Evolutionary conservation across 2,888 invertebrate species (phyloP), one percentile per base, ranked within the genome.

Genomic region (Hydrotaea diabolus): DNA sequence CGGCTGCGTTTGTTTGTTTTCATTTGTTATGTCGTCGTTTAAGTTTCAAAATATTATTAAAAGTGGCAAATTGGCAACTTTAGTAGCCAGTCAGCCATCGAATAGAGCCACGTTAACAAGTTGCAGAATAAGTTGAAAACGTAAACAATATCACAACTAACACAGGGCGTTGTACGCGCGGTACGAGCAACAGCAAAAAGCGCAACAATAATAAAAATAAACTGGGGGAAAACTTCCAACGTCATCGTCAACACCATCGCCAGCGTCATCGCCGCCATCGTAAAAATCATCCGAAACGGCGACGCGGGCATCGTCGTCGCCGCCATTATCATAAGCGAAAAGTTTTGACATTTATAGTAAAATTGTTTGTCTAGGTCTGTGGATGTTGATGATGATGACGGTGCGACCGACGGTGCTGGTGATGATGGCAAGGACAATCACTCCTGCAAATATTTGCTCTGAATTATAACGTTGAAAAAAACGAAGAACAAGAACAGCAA

Each of bases 261-360:
- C 43, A 43, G 3, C 31, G 31, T 57, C 39, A 71, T 49, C 59
- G 43, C 13, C 64, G 21, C 71, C 76, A 78, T 81, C 72, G 79
- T 81, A 64, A 79, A 77, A 64, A 23, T 72, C 76, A 59, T 77
- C 76, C 76, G 59, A 76, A 62, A 64, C 79, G n/a, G 23, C 26
- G 62, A 62, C 75, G 46, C 19, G 15, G 69, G 39, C 7, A 39
- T 31, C 59, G 21, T 49, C 49, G 5, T 49, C n/a, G n/a, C n/a
- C 49, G 43, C 64, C 74, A 82, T 81, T 77, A 84, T 81, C 71
- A 80, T 80, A 77, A 82, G 77, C 82, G 85, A 86, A 83, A 80
- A 82, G 82, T 86, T 86, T 85, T 82, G 81, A 85, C 85, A 80
- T 86, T 86, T 82, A 75, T 80, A 82, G 79, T 79, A 55, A 75